These are phyloP conservation scores for Lithobates pipiens DNA, from an alignment of 2,797 vertebrate species.

Conservation along the genomic window DNA sequence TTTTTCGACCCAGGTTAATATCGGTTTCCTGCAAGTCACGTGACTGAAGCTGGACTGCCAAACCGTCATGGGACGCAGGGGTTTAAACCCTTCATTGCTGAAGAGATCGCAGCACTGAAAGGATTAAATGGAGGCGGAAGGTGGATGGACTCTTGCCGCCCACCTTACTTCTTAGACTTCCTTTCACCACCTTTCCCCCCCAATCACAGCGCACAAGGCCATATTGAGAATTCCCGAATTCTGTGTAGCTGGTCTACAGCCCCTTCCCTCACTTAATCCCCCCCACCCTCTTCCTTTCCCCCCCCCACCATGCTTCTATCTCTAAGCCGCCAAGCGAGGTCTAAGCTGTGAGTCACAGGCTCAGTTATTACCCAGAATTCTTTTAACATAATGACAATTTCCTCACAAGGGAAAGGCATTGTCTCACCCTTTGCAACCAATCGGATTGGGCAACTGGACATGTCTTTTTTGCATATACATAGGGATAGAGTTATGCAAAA, in stretches of 20 bases:
- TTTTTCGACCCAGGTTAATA: constrained; percentile 80
- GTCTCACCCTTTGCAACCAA: too few species aligned
- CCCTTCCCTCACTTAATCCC: constrained; percentile 66
- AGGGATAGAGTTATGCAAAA: too few species aligned
- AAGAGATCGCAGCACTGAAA: constrained; percentile 43
- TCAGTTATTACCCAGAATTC: background rate
- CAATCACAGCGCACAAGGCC: constrained; percentile 63
- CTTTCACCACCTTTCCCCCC: background rate
- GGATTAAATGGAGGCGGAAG: constrained; percentile 56
- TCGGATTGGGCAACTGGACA: too few species aligned
- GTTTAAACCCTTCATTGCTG: constrained; percentile 58
- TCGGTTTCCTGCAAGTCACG: constrained; percentile 80
- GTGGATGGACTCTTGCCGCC: background rate
- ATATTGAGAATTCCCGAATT: constrained; percentile 64
- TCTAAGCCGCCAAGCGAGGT: constrained; percentile 31
- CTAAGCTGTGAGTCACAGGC: constrained; percentile 2
- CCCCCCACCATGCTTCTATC: constrained; percentile 1
- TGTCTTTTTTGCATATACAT: too few species aligned
- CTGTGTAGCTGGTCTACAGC: constrained; percentile 80
- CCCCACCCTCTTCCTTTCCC: background rate
- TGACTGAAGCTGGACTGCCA: constrained; percentile 71
- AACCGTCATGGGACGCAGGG: constrained; percentile 23
- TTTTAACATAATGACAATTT: constrained; percentile 8
- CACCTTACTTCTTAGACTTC: constrained; percentile 8
- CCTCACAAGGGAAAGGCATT: too few species aligned